A percentile compares a stretch with the other conserved stretches of the same genome.
Conservation (phyloP, 2,888 invertebrate genomes). For the Amblyjoppa fuscipennis region DNA sequence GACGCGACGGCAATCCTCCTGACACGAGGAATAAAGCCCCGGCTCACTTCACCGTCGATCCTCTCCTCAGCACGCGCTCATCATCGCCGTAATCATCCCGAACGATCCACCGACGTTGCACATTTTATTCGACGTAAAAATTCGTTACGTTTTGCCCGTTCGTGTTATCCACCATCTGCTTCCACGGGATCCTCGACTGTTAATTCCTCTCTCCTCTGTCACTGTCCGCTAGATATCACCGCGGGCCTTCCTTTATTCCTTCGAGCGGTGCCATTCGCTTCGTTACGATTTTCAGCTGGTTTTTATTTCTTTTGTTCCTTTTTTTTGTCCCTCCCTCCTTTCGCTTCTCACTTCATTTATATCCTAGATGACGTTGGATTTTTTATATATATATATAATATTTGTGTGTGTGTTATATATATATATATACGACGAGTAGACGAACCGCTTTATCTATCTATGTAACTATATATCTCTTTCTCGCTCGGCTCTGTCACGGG, state of each 20-base stretch:
- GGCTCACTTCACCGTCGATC: background rate
- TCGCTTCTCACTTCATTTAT: background rate
- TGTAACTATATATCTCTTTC: slow-evolving; percentile 45
- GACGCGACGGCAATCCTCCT: background rate
- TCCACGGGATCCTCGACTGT: background rate
- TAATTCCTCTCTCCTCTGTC: background rate
- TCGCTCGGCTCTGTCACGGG: slow-evolving; percentile 67
- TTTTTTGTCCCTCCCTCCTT: background rate
- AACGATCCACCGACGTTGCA: background rate
- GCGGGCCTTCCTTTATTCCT: background rate
- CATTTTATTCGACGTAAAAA: background rate
- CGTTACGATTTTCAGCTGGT: slow-evolving; percentile 1
- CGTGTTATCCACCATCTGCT: background rate
- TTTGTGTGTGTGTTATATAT: slow-evolving; percentile 9
- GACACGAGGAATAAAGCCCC: background rate
- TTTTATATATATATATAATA: slow-evolving; percentile 1
- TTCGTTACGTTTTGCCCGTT: background rate
- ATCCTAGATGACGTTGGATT: slow-evolving; percentile 6
- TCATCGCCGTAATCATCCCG: background rate
- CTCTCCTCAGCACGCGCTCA: background rate
- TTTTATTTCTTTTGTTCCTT: background rate
- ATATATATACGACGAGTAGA: slow-evolving; percentile 1
- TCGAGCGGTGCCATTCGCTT: background rate
- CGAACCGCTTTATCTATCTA: slow-evolving; percentile 44
- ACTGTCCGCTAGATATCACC: background rate